phyloP scores from a whole-genome alignment of 1,140 invertebrate species.

The Aphelenchoides besseyi region DNA sequence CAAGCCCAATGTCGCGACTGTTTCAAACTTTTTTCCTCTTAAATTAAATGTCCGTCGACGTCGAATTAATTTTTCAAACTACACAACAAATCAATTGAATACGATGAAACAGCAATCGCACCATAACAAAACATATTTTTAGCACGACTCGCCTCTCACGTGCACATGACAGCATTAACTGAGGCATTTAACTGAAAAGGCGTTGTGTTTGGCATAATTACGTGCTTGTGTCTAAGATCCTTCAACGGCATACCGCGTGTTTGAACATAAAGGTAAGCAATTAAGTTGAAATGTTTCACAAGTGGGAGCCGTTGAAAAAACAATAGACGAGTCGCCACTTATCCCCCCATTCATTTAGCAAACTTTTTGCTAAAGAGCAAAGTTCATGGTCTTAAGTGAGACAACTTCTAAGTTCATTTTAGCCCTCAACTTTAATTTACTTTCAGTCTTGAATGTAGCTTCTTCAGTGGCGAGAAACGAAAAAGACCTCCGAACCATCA shows the following conservation, averaged over 20 bases:
- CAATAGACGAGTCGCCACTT: not conserved
- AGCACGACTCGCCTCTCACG: conserved; percentile 3
- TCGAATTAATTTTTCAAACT: conserved; percentile 7
- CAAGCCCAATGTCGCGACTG: not conserved
- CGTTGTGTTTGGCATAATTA: not conserved
- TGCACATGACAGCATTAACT: conserved; percentile 9
- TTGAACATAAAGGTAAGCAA: no score
- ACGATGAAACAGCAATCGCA: not conserved
- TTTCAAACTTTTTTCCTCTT: not conserved
- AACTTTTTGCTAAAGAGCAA: not conserved
- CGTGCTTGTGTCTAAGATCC: not conserved
- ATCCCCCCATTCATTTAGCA: not conserved
- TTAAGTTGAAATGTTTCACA: no score
- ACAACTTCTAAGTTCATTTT: not conserved
- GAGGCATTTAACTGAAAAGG: conserved; percentile 13
- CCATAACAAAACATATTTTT: not conserved
- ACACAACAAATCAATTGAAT: conserved; percentile 21
- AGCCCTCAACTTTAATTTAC: not conserved
- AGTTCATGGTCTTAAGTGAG: conserved; percentile 11
- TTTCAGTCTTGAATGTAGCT: not conserved
- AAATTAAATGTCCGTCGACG: not conserved
- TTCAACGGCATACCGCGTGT: no score
- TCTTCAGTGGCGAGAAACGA: not conserved
- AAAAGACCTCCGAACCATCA: not conserved
- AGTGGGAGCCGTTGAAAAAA: no score